Conservation (phyloP, 1,140 invertebrate genomes). For the Ditylenchus dipsaci region DNA sequence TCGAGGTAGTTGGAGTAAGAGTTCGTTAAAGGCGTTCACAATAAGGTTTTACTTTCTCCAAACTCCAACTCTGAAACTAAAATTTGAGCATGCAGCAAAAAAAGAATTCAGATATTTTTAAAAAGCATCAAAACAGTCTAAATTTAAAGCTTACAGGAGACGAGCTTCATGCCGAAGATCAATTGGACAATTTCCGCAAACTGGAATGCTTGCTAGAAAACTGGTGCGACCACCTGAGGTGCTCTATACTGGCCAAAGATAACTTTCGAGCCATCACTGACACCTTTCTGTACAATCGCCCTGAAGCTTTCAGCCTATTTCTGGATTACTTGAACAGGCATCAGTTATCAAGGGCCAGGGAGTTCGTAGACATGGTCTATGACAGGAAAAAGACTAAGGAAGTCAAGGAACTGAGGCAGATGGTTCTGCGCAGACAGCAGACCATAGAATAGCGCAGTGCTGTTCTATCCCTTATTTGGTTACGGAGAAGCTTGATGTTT, state of each 20-base stretch:
- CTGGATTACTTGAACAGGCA: slow-evolving; percentile 38
- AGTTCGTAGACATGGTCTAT: slow-evolving; percentile 37
- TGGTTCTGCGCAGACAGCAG: not conserved
- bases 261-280: slow-evolving; percentile 45
- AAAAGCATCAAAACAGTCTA: not conserved
- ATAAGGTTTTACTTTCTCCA: too few relatives aligned
- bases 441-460: slow-evolving; percentile 11
- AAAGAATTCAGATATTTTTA: too few relatives aligned
- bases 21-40: too few relatives aligned
- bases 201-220: slow-evolving; percentile 36
- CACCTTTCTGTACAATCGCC: slow-evolving; percentile 29
- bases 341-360: slow-evolving; percentile 26
- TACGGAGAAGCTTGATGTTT: too few relatives aligned
- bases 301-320: slow-evolving; percentile 35
- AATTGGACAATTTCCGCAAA: slow-evolving; percentile 37
- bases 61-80: too few relatives aligned
- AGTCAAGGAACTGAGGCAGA: slow-evolving; percentile 8
- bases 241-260: slow-evolving; percentile 29
- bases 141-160: slow-evolving; percentile 17
- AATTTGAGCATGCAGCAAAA: too few relatives aligned
- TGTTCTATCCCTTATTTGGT: too few relatives aligned
- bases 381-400: slow-evolving; percentile 28
- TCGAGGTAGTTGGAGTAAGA: too few relatives aligned
- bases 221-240: slow-evolving; percentile 31
- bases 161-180: slow-evolving; percentile 1